Evolutionary conservation across 1,140 invertebrate genomes (phyloP), one percentile per base, ranked within the genome.

Genomic region (Drosophila equinoxialis): DNA sequence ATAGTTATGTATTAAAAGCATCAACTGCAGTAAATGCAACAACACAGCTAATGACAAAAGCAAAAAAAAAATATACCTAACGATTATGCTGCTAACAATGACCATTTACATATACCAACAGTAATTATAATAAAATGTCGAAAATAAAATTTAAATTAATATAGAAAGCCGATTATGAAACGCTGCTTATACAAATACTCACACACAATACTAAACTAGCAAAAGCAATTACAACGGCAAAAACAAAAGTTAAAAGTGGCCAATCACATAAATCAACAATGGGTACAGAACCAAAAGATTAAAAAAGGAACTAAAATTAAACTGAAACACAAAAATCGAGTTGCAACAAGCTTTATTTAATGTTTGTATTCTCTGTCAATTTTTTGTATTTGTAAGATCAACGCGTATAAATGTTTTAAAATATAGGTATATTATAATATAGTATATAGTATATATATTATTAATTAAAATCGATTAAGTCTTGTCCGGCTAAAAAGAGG

Each of bases 81-180:
- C 54, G 55, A 77, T 63, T 77, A 63, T 71, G 65, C 60, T 68
- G 79, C 83, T 80, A 87, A 83, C 83, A 80, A 87, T 77, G 73
- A 77, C 83, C 74, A 89, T 87, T 83, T 87, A 79, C 84, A 83
- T 84, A 89, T 91, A 90, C 91, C 83, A 90, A 84, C 81, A 79
- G 83, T 90, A 90, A 90, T 90, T 90, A 90, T 90, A 90, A 89
- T 91, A 91, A 90, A 90, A 90, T 85, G 75, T 77, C 81, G 71
- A 90, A 90, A 90, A 90, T 87, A 87, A 87, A 87, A 87, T 89
- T 87, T 87, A 91, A 91, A 91, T 91, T 90, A 90, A 90, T 90
- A 84, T 91, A 84, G 82, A 91, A 91, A 90, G 86, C 79, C 90
- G 83, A 91, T 91, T 91, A 90, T 90, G 82, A 75, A 84, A 74